These are phyloP conservation scores for Notarius quadriscutis DNA, from an alignment of 2,113 vertebrate genomes.

Conservation along the genomic window DNA sequence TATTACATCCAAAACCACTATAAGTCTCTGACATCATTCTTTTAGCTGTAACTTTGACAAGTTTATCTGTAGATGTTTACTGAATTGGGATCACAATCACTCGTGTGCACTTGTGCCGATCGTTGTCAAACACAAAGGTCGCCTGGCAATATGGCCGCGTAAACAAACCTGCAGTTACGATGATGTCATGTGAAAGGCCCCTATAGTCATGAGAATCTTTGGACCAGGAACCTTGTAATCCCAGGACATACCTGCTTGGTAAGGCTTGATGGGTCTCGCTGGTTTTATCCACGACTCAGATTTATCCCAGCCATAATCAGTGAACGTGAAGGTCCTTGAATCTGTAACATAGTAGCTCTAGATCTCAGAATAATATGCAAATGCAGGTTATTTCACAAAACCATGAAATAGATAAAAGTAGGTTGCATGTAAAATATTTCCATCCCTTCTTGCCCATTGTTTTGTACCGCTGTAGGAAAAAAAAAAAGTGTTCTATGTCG, in stretches of 20 bases:
- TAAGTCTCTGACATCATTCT: too few species aligned
- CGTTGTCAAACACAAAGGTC: too few species aligned
- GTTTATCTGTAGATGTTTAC: too few species aligned
- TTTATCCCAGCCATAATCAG: neutral
- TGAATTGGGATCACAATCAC: too few species aligned
- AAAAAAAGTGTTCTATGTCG: neutral
- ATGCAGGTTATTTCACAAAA: neutral
- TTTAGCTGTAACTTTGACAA: too few species aligned
- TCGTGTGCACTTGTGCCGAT: too few species aligned
- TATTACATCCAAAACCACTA: too few species aligned
- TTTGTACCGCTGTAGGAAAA: neutral
- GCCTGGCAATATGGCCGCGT: too few species aligned
- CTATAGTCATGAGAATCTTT: neutral
- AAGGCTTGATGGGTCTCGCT: neutral
- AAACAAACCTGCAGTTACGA: too few species aligned
- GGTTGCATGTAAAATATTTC: neutral
- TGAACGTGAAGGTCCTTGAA: neutral
- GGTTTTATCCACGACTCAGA: neutral
- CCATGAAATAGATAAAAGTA: neutral
- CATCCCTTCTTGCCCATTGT: neutral
- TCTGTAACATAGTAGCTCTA: neutral
- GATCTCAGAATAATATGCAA: neutral
- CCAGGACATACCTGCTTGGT: neutral
- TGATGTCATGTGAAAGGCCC: too few species aligned
- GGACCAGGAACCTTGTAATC: neutral